Evolutionary conservation across 2,113 vertebrate species (phyloP), one percentile per base, ranked within the genome.

Genomic region (Cygnus buccinator): DNA sequence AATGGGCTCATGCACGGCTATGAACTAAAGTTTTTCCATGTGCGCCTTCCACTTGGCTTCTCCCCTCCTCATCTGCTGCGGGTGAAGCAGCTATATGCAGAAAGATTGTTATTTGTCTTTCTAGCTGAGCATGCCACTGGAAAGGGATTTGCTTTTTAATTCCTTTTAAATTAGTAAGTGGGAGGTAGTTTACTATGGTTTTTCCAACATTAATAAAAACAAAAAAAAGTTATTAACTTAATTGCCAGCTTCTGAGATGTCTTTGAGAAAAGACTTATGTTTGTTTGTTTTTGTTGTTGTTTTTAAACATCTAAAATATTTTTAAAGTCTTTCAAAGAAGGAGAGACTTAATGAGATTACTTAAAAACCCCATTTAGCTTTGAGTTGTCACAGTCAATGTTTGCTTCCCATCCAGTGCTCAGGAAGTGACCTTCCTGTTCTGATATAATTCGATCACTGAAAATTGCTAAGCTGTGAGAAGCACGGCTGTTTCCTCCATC

Each of bases 381-480:
- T 52, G 70, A 89, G 43, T 89, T 93, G 61, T 87, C 66, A 72
- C 57, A 79, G 44, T 71, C 39, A 46, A 10, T 90, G 48, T 92
- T 91, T 89, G 72, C 66, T 87, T 93, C 29, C n/a, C 54, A 87
- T 61, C 22, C 84, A 39, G 43, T 79, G 70, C 67, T 82, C 1
- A 0, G 66, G 29, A 67, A 63, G 54, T 91, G 84, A 82, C 87
- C 82, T 90, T 92, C 88, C 76, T 92, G 79, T 78, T 92, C 57
- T 75, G 61, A 54, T 84, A 58, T 93, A 41, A 82, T 94, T 82
- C 70, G 66, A 62, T 87, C 70, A 73, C 70, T 90, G 73, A 81
- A 90, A 84, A 93, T 91, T 25, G 8, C 90, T 73, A 54, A 91
- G 8, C 62, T 73, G 14, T n/a, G 68, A 61, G 66, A 89, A 52